Conservation (phyloP, 2,113 vertebrate genomes). For the Mobula birostris region DNA sequence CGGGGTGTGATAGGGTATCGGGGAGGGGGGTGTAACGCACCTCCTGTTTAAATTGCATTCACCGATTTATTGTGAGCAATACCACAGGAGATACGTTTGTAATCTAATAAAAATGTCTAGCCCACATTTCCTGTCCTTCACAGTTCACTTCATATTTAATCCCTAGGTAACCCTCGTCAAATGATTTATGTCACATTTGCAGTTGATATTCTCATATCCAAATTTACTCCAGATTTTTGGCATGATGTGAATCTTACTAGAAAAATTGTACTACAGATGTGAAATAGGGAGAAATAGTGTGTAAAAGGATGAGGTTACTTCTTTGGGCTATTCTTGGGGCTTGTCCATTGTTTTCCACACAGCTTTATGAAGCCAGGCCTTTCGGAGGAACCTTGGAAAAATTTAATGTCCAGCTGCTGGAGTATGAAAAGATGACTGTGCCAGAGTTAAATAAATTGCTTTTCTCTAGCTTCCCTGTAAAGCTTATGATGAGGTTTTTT, state of each 20-base stretch:
- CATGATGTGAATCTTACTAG: neutral
- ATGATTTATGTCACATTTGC: neutral
- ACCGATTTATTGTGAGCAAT: neutral
- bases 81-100: neutral
- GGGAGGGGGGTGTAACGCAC: neutral
- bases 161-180: neutral
- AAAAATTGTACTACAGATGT: neutral
- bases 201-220: neutral
- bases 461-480: neutral
- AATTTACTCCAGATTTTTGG: conserved; percentile 29
- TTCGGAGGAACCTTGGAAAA: neutral
- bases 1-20: neutral
- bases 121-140: neutral
- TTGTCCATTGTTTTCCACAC: neutral
- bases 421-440: neutral
- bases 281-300: neutral
- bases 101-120: conserved; percentile 18
- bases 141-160: conserved; percentile 14
- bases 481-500: neutral
- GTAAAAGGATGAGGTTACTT: neutral
- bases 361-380: neutral
- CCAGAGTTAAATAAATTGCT: neutral
- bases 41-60: neutral
- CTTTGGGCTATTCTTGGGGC: neutral
- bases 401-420: neutral